Conservation (phyloP, 1,140 invertebrate genomes). For the Venturia canescens region DNA sequence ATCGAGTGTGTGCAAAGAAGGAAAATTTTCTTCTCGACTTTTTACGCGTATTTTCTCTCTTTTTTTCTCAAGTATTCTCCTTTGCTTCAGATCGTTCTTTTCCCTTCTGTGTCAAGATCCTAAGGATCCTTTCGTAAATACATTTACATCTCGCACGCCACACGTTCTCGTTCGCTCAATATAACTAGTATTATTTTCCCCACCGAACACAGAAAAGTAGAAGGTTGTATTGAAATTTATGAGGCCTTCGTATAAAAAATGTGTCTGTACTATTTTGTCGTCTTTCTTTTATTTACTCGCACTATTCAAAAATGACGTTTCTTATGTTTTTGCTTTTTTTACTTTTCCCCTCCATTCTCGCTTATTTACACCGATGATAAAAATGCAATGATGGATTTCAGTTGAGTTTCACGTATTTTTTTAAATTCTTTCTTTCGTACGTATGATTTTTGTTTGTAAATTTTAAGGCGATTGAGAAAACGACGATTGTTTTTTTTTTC, state of each 20-base stretch:
- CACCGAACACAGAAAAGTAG: slow-evolving; percentile 50
- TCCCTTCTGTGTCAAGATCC: too few species aligned
- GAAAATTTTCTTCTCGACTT: neutral
- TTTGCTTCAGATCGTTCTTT: too few species aligned
- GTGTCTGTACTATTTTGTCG: slow-evolving; percentile 62
- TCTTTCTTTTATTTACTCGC: slow-evolving; percentile 43
- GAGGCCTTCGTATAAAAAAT: slow-evolving; percentile 71
- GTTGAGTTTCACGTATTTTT: slow-evolving; percentile 6
- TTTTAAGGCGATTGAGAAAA: too few species aligned
- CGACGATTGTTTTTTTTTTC: too few species aligned
- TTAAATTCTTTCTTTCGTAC: slow-evolving; percentile 15
- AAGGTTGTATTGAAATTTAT: slow-evolving; percentile 62
- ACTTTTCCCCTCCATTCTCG: neutral
- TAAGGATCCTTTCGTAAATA: too few species aligned
- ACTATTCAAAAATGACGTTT: neutral
- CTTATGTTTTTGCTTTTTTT: neutral
- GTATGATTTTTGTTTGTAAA: slow-evolving; percentile 30
- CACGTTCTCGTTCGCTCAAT: neutral
- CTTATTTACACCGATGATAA: slow-evolving; percentile 4
- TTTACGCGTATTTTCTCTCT: too few species aligned
- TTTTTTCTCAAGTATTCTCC: too few species aligned
- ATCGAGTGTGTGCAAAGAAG: neutral
- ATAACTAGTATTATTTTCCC: slow-evolving; percentile 1
- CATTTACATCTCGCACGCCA: too few species aligned
- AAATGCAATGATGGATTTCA: neutral